Percentiles rank a stretch among this genome's conserved stretches.
These are phyloP conservation scores for Kryphioiulus occultus DNA, from an alignment of 2,888 invertebrate genomes.

Conservation along the genomic window DNA sequence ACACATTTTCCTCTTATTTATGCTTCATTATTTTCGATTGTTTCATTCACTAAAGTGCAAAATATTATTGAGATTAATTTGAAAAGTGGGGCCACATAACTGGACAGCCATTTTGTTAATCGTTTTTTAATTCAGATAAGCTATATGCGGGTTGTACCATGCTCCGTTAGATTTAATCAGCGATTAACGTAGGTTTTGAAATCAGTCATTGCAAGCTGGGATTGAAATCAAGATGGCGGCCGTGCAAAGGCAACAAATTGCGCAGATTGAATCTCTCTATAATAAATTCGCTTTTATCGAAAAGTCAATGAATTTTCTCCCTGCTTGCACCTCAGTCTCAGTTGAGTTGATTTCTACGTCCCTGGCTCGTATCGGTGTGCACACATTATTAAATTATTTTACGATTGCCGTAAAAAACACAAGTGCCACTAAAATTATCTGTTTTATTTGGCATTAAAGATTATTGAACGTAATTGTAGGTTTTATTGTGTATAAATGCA, in stretches of 20 bases:
- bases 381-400: slow-evolving; percentile 39
- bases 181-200: neutral
- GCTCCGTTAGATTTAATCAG: neutral
- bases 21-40: neutral
- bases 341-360: neutral
- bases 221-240: neutral
- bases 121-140: neutral
- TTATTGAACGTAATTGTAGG: slow-evolving; percentile 32
- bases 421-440: slow-evolving; percentile 36
- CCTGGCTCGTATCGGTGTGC: neutral
- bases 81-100: no score
- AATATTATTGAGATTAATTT: neutral
- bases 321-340: neutral
- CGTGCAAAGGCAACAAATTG: neutral
- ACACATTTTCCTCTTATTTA: neutral
- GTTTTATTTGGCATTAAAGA: slow-evolving; percentile 39
- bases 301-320: slow-evolving; percentile 36
- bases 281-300: slow-evolving; percentile 27
- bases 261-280: slow-evolving; percentile 32
- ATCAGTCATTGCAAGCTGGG: neutral
- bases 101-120: neutral
- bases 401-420: slow-evolving; percentile 39
- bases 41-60: neutral
- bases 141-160: neutral
- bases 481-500: slow-evolving; percentile 22